Conservation (phyloP, 2,888 invertebrate genomes). For the Siphlonurus alternatus region DNA sequence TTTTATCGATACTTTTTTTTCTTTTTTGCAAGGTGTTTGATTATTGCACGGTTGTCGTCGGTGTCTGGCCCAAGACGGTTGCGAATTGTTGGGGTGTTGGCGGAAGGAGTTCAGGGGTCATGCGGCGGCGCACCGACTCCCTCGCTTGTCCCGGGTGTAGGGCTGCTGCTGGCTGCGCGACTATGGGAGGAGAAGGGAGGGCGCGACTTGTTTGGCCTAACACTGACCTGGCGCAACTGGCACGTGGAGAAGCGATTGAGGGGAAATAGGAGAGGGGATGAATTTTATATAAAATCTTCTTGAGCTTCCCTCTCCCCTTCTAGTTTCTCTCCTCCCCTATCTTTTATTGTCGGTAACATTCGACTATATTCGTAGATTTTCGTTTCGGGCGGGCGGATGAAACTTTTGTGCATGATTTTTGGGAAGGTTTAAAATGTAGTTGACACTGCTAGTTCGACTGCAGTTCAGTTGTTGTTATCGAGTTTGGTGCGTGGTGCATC, state of each 20-base stretch:
- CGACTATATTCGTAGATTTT: background rate
- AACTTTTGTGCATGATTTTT: background rate
- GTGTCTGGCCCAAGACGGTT: background rate
- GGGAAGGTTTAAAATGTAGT: background rate
- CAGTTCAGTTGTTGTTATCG: background rate
- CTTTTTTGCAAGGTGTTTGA: too few relatives aligned
- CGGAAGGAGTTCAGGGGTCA: background rate
- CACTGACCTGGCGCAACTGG: slow-evolving; percentile 3
- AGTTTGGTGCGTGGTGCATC: background rate
- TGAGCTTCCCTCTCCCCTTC: background rate
- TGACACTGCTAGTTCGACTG: background rate
- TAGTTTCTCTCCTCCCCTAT: too few relatives aligned
- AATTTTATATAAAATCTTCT: background rate
- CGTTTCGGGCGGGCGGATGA: background rate
- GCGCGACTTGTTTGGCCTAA: background rate
- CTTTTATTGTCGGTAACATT: background rate
- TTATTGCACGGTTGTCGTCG: too few relatives aligned
- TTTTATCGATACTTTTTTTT: too few relatives aligned
- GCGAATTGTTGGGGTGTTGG: background rate
- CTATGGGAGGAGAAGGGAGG: background rate
- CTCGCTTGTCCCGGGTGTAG: background rate
- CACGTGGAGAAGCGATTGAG: background rate
- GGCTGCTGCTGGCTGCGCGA: background rate
- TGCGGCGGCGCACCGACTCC: too few relatives aligned
- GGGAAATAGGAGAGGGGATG: background rate